Evolutionary conservation across 2,113 vertebrate genomes (phyloP).

Genomic region (Gavia stellata): DNA sequence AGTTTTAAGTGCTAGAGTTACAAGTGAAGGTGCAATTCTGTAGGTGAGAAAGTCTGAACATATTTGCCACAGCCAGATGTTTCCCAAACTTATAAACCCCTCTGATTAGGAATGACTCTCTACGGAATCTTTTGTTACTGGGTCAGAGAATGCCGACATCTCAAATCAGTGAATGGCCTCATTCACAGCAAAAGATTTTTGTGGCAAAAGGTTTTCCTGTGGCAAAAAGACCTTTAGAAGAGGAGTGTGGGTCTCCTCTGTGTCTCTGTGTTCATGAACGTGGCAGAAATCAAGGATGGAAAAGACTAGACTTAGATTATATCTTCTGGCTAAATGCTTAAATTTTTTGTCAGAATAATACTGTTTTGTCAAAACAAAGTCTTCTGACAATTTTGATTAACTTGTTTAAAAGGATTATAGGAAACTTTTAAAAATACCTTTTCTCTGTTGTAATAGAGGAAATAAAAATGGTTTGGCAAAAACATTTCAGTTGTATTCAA

Average conservation of each 20-base stretch:
- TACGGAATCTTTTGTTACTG: accelerated
- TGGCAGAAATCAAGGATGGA: not conserved
- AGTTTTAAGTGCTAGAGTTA: not conserved
- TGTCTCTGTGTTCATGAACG: not conserved
- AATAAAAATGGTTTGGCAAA: not conserved
- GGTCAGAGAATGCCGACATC: accelerated
- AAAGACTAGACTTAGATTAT: not conserved
- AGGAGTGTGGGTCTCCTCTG: not conserved
- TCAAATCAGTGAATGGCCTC: not conserved
- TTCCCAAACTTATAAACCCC: not conserved
- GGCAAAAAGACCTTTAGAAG: not conserved
- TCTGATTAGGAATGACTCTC: not conserved
- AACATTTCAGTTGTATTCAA: not conserved
- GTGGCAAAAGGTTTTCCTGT: not conserved
- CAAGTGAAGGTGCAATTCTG: not conserved
- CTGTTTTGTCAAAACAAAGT: not conserved
- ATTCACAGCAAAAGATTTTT: not conserved
- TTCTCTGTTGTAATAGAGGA: not conserved
- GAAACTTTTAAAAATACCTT: not conserved
- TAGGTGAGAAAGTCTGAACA: not conserved
- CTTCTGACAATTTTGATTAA: not conserved
- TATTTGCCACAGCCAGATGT: not conserved
- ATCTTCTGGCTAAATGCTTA: not conserved
- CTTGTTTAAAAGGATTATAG: not conserved
- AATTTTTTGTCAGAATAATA: not conserved